Evolutionary conservation across 2,888 invertebrate genomes (phyloP).

Genomic region (Cancer borealis): DNA sequence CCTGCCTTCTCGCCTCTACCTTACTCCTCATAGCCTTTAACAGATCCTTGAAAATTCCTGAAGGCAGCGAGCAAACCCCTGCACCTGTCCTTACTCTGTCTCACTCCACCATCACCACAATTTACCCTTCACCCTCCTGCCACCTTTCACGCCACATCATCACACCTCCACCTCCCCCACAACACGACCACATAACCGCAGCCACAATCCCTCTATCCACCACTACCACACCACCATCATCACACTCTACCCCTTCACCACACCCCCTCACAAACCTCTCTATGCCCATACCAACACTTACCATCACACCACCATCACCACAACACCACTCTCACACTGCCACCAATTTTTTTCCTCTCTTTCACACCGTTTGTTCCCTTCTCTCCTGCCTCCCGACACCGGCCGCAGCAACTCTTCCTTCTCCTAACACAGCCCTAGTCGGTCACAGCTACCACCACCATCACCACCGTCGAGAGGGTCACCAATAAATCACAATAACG

Average conservation of each 20-base stretch:
- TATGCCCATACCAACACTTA: background rate
- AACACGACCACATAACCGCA: too few species aligned
- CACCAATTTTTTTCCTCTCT: background rate
- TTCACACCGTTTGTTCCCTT: background rate
- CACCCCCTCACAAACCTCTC: background rate
- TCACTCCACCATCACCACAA: background rate
- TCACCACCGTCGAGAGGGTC: background rate
- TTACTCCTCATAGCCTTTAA: background rate
- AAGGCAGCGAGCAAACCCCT: background rate
- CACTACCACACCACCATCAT: background rate
- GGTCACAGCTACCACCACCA: background rate
- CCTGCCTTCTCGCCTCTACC: background rate
- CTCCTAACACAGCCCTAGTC: background rate
- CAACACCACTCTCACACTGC: background rate
- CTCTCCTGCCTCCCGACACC: background rate
- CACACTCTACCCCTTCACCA: background rate
- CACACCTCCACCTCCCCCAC: background rate
- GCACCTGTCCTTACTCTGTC: background rate
- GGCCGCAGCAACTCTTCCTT: background rate
- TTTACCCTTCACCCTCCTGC: background rate
- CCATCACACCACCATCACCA: background rate
- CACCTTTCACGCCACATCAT: background rate
- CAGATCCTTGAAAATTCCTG: background rate
- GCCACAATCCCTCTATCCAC: background rate
- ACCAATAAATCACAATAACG: constrained; percentile 39